These are phyloP conservation scores for Zelostemma sp. DNA, from an alignment of 1,140 invertebrate genomes.

Conservation along the genomic window DNA sequence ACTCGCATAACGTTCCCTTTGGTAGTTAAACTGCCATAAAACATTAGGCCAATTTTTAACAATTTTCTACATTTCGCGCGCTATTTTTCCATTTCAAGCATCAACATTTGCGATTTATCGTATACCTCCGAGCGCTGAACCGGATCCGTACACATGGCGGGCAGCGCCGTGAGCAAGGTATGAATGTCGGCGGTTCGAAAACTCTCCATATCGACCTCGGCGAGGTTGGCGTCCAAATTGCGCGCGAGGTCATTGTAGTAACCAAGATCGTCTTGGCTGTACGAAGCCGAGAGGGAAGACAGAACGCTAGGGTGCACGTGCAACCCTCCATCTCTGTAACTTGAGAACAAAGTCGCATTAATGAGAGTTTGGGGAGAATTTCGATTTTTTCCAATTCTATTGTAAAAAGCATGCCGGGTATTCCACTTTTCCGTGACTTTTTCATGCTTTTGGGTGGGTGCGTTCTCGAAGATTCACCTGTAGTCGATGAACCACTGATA, in stretches of 20 bases:
- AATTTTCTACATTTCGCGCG: constrained; percentile 51
- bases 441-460: too few species aligned
- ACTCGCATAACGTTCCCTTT: constrained; percentile 86
- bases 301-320: constrained; percentile 83
- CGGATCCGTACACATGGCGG: constrained; percentile 76
- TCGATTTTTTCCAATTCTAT: too few species aligned
- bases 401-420: too few species aligned
- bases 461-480: constrained; percentile 72
- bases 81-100: too few species aligned
- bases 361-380: neutral
- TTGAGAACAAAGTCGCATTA: constrained; percentile 57
- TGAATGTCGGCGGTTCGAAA: constrained; percentile 93
- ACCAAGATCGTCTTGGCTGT: constrained; percentile 80
- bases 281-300: constrained; percentile 83
- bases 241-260: constrained; percentile 89
- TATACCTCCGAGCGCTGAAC: constrained; percentile 70
- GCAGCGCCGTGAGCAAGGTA: constrained; percentile 83
- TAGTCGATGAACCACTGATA: constrained; percentile 92
- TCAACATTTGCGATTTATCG: too few species aligned
- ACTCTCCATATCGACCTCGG: constrained; percentile 95
- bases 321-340: constrained; percentile 82
- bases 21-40: constrained; percentile 74
- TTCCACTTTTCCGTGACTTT: too few species aligned
- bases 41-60: constrained; percentile 36
- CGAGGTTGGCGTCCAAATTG: constrained; percentile 91